These are phyloP conservation scores for Rhabdomys pumilio DNA, from an alignment of 2,797 vertebrate species.

Conservation along the genomic window DNA sequence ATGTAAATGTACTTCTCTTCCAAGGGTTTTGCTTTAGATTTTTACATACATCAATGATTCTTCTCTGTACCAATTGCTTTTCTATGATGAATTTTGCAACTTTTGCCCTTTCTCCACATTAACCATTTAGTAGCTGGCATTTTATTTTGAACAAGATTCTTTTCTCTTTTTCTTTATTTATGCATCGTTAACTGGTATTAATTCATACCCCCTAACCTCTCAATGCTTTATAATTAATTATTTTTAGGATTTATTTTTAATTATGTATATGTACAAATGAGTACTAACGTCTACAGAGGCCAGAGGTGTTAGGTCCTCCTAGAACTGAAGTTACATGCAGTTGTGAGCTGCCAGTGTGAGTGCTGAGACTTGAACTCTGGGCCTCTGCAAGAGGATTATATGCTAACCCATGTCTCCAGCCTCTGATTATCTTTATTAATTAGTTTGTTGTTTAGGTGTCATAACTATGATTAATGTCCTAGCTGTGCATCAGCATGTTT, in stretches of 20 bases:
- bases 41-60: neutral
- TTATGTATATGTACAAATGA: neutral
- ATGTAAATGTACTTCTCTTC: neutral
- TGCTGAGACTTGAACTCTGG: neutral
- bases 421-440: neutral
- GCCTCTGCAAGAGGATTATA: neutral
- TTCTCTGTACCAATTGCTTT: neutral
- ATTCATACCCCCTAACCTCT: neutral
- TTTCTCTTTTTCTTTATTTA: neutral
- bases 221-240: neutral
- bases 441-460: slow-evolving; percentile 12
- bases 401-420: neutral
- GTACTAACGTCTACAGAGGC: neutral
- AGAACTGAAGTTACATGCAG: neutral
- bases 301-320: neutral
- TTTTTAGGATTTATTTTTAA: neutral
- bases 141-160: slow-evolving; percentile 14
- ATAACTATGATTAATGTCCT: neutral
- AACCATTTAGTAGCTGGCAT: neutral
- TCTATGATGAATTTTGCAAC: neutral
- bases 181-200: neutral
- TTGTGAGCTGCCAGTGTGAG: neutral
- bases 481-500: neutral
- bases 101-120: neutral
- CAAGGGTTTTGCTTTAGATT: neutral